Evolutionary conservation across 1,140 invertebrate genomes (phyloP).

Genomic region (Tetranychus urticae): DNA sequence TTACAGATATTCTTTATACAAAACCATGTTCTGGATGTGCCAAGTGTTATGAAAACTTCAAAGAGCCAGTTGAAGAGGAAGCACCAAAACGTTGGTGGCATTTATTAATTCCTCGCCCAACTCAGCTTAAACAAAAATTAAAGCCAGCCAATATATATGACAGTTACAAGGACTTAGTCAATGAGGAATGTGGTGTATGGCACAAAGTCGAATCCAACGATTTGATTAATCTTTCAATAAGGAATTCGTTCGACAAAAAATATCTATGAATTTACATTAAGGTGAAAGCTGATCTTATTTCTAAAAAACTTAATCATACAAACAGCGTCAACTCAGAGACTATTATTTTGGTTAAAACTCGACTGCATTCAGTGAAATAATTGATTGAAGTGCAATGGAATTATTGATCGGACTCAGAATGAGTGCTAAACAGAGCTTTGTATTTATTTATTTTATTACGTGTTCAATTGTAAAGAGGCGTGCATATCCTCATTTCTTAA

Average conservation of each 20-base stretch:
- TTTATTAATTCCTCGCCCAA: conserved; percentile 1
- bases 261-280: not conserved
- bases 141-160: not conserved
- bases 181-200: conserved; percentile 7
- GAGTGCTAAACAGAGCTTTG: too few relatives aligned
- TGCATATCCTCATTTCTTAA: too few relatives aligned
- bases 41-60: conserved; percentile 27
- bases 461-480: too few relatives aligned
- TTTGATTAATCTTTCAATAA: not conserved
- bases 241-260: not conserved
- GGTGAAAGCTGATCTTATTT: not conserved
- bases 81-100: conserved; percentile 5
- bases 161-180: not conserved
- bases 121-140: not conserved
- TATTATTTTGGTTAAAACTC: too few relatives aligned
- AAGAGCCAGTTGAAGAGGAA: not conserved
- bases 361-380: too few relatives aligned
- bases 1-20: conserved; percentile 42
- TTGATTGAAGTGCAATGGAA: too few relatives aligned
- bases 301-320: too few relatives aligned
- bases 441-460: too few relatives aligned
- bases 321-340: too few relatives aligned
- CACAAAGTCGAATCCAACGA: not conserved
- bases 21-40: conserved; percentile 57
- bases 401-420: too few relatives aligned